Percentiles rank a stretch among this genome's conserved stretches.
phyloP scores from a whole-genome alignment of 2,113 vertebrate species.

The Climacteris rufus region DNA sequence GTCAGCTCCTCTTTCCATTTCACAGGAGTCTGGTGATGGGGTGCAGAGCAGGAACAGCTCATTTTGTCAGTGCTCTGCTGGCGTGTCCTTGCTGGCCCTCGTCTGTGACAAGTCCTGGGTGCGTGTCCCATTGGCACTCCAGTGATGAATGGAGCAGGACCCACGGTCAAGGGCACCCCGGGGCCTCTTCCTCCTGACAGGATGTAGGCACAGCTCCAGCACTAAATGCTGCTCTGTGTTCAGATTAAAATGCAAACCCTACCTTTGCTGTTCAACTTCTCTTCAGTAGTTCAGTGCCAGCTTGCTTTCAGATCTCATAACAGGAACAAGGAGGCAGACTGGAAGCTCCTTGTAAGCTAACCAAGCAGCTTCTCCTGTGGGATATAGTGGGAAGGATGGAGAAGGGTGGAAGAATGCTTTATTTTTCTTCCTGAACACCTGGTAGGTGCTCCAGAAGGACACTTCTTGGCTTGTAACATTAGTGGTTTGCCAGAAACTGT shows the following conservation, averaged over 20 bases:
- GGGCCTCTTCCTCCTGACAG: not conserved
- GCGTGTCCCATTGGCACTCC: fast-evolving
- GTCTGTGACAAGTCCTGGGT: not conserved
- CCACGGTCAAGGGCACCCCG: fast-evolving
- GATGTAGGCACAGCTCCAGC: not conserved
- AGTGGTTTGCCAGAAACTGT: not conserved
- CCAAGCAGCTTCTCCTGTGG: not conserved
- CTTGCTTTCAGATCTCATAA: not conserved
- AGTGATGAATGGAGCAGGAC: not conserved
- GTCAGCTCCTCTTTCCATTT: not conserved
- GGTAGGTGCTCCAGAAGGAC: not conserved
- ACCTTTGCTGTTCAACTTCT: not conserved
- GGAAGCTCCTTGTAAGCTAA: not conserved
- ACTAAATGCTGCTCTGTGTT: fast-evolving
- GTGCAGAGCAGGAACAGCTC: not conserved
- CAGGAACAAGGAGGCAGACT: not conserved
- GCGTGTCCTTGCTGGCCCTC: not conserved
- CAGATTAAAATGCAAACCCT: not conserved
- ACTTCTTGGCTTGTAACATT: not conserved
- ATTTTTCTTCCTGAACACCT: not conserved
- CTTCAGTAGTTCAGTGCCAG: not conserved
- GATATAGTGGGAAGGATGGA: not conserved
- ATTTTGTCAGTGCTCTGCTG: fast-evolving
- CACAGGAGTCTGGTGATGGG: not conserved
- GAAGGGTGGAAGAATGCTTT: not conserved